Percentiles rank a stretch among this genome's conserved stretches.
phyloP scores from a whole-genome alignment of 2,797 vertebrate species.

The Leptatherina wallacei region DNA sequence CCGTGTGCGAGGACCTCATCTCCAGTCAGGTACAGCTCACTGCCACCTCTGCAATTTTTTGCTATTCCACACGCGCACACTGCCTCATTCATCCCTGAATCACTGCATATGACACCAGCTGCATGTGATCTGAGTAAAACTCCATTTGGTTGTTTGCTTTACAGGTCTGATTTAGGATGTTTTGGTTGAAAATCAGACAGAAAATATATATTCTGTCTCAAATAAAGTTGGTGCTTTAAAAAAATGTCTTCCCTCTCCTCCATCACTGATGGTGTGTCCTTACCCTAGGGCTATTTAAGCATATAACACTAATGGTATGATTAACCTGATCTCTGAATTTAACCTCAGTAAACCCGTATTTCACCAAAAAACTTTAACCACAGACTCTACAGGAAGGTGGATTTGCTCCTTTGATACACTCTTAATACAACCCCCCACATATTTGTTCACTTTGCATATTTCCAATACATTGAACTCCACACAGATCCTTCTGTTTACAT shows the following conservation, averaged over 20 bases:
- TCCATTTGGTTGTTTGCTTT: background rate
- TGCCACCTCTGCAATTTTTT: conserved; percentile 15
- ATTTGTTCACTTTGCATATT: conserved; percentile 19
- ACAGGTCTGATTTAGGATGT: background rate
- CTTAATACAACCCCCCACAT: background rate
- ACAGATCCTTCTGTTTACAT: conserved; percentile 42
- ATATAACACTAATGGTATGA: no score
- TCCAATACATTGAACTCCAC: conserved; percentile 23
- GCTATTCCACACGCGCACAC: background rate
- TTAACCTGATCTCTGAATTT: background rate
- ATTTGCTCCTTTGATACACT: background rate
- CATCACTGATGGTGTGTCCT: background rate
- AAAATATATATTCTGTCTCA: background rate
- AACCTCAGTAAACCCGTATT: background rate
- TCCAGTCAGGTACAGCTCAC: conserved; percentile 90
- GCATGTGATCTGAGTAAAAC: background rate
- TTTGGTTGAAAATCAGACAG: background rate
- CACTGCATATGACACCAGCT: background rate
- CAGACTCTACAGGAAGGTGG: background rate
- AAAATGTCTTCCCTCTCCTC: background rate
- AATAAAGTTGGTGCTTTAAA: conserved; percentile 23
- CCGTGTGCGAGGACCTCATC: conserved; percentile 98
- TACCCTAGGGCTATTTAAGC: background rate
- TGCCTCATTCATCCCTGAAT: background rate
- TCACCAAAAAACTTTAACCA: background rate